Percentiles rank a stretch among this genome's conserved stretches.
Conservation (phyloP, 1,140 invertebrate species). For the Macrocentrus cingulum region DNA sequence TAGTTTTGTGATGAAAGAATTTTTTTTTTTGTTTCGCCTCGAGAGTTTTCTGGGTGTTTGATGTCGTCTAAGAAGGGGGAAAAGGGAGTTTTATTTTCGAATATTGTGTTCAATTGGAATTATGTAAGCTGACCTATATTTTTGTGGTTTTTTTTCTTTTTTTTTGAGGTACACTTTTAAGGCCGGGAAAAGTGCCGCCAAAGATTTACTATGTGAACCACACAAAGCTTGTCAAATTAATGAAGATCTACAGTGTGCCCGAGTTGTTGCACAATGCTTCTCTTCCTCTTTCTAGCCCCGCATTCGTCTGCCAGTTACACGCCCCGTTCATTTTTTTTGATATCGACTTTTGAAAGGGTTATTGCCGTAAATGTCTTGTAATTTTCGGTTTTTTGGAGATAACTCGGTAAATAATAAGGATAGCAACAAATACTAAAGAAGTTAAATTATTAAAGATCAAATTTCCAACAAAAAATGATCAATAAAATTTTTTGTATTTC, state of each 20-base stretch:
- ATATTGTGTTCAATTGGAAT: slow-evolving; percentile 16
- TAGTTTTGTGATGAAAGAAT: slow-evolving; percentile 5
- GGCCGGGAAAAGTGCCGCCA: not conserved
- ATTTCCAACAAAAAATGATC: too few relatives aligned
- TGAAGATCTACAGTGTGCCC: slow-evolving; percentile 15
- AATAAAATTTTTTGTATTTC: too few relatives aligned
- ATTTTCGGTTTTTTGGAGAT: too few relatives aligned
- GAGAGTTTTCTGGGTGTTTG: not conserved
- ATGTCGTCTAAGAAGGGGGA: slow-evolving; percentile 10
- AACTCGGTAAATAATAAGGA: too few relatives aligned
- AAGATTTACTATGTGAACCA: slow-evolving; percentile 15
- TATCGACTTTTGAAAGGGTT: not conserved
- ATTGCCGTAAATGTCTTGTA: too few relatives aligned
- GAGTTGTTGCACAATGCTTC: slow-evolving; percentile 9
- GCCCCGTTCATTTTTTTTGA: too few relatives aligned
- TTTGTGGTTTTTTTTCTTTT: too few relatives aligned
- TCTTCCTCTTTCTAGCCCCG: not conserved
- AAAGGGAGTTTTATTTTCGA: slow-evolving; percentile 3
- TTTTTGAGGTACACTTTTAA: slow-evolving; percentile 1
- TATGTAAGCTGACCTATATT: slow-evolving; percentile 17
- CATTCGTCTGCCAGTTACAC: too few relatives aligned
- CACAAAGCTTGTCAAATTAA: slow-evolving; percentile 27
- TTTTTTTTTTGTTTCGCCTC: not conserved
- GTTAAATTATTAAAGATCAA: too few relatives aligned
- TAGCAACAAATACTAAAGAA: too few relatives aligned